Conservation (phyloP, 2,888 invertebrate species). For the Mythimna ferrago region DNA sequence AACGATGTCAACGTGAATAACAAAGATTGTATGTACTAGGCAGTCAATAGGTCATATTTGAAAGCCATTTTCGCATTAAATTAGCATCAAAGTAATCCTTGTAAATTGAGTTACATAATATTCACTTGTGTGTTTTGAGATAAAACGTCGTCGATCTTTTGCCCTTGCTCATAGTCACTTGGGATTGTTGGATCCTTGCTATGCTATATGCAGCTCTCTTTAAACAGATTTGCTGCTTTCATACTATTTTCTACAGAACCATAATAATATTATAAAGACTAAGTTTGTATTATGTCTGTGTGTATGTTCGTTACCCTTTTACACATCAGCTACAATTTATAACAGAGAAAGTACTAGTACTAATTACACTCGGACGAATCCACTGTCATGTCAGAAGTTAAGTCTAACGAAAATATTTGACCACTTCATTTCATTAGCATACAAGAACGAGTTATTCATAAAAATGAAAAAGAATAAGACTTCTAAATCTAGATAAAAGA, state of each 20-base stretch:
- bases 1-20: not conserved
- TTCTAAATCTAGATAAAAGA: not conserved
- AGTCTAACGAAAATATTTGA: not conserved
- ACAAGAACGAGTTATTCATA: not conserved
- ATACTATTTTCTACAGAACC: not conserved
- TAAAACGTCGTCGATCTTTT: not conserved
- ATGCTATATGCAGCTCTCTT: too few relatives aligned
- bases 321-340: too few relatives aligned
- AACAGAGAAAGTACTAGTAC: too few relatives aligned
- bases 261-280: too few relatives aligned
- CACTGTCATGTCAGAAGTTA: not conserved
- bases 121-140: not conserved
- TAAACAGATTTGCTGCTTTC: not conserved
- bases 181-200: not conserved
- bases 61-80: not conserved
- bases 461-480: not conserved
- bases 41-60: not conserved
- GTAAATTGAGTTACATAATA: not conserved
- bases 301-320: too few relatives aligned
- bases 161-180: not conserved
- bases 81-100: not conserved
- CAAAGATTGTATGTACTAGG: too few relatives aligned
- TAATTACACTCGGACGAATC: too few relatives aligned
- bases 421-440: not conserved
- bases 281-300: too few relatives aligned